Conservation (phyloP, 2,797 vertebrate species). For the Philypnodon macrostomus region DNA sequence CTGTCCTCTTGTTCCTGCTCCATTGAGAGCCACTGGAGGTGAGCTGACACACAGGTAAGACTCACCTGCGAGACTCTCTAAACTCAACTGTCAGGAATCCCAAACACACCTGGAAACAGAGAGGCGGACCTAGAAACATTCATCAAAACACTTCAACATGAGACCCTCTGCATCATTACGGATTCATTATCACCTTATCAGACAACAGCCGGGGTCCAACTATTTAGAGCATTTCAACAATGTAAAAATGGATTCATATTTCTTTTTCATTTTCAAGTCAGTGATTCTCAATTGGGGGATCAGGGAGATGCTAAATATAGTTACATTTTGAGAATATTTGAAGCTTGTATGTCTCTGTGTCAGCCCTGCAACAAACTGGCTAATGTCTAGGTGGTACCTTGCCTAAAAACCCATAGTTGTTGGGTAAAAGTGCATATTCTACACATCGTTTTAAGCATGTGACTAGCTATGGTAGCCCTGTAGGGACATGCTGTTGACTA, state of each 20-base stretch:
- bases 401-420: no score
- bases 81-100: slow-evolving; percentile 48
- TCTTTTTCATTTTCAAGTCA: neutral
- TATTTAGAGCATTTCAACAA: neutral
- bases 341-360: no score
- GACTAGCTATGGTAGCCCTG: no score
- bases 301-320: neutral
- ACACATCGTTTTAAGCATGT: no score
- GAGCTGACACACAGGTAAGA: slow-evolving; percentile 64
- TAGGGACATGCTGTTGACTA: no score
- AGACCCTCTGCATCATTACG: slow-evolving; percentile 47
- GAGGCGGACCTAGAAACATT: slow-evolving; percentile 37
- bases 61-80: slow-evolving; percentile 37
- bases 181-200: slow-evolving; percentile 32
- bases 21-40: slow-evolving; percentile 77
- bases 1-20: slow-evolving; percentile 72
- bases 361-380: no score
- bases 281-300: neutral
- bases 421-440: no score
- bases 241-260: slow-evolving; percentile 7
- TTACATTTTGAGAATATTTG: no score
- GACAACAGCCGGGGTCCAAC: slow-evolving; percentile 12
- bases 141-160: slow-evolving; percentile 18
- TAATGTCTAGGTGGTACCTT: no score
- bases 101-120: slow-evolving; percentile 67